Conservation (phyloP, 2,888 invertebrate genomes). For the Capitulum mitella region DNA sequence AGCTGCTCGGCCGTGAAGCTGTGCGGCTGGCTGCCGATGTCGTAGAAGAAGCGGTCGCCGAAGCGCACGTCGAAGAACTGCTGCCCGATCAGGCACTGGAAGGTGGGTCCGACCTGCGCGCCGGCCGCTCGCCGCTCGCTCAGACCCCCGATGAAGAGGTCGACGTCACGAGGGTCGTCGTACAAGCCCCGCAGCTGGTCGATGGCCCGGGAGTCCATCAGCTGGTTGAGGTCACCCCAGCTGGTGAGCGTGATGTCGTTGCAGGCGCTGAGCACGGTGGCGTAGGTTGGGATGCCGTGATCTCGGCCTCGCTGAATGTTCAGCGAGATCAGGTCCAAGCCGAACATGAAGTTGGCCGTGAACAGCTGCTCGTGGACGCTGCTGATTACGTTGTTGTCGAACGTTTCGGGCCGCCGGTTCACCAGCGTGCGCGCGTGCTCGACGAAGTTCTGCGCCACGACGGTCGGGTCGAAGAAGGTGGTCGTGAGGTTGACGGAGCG, state of each 20-base stretch:
- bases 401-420: background rate
- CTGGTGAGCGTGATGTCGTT: background rate
- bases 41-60: constrained; percentile 71
- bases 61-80: constrained; percentile 64
- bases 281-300: constrained; percentile 32
- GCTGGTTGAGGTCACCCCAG: background rate
- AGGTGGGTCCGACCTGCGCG: background rate
- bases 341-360: background rate
- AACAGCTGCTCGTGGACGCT: background rate
- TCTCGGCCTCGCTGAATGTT: constrained; percentile 33
- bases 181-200: background rate
- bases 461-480: constrained; percentile 5
- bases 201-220: background rate
- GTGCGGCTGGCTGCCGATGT: constrained; percentile 45
- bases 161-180: background rate
- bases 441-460: background rate
- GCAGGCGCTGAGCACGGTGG: constrained; percentile 29
- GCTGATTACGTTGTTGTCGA: background rate
- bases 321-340: constrained; percentile 33
- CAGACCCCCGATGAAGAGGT: constrained; percentile 19
- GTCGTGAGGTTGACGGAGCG: background rate
- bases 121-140: background rate
- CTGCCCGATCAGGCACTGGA: constrained; percentile 51
- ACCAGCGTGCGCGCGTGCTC: constrained; percentile 8
- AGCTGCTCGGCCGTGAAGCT: constrained; percentile 51